Evolutionary conservation across 23 tunicate species (phyloP), one percentile per base, ranked within the genome.

Genomic region (Ciona savignyi): DNA sequence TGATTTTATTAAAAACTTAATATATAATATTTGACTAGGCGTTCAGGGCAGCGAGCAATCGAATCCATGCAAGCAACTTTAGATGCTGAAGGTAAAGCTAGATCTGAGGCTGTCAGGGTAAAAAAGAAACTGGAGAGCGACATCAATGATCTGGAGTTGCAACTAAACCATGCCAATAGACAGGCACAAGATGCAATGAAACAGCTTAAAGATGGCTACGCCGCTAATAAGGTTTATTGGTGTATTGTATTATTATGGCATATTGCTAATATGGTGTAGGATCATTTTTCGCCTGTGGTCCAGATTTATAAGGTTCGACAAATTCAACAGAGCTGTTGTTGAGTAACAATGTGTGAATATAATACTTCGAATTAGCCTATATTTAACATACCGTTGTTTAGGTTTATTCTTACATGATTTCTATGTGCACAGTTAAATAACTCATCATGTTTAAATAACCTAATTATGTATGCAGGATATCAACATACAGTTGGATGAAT

Each of bases 101-200:
- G 99, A 51, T 87, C 95, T 27, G 99, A 94, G 63, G 99, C 99
- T 31, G 96, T 89, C 25, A 69, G 99, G 56, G 78, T 94, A 68
- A 83, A 81, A 66, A 94, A 94, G 86, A 94, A 94, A 71, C 72
- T 94, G 83, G 99, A 94, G 64, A 81, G 99, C 56, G 99, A 94
- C 72, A 83, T 94, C 75, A 86, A 87, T 31, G 99, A 94, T 63
- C 86, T 94, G 22, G 99, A 94, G 68, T 83, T 94, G 86, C 98
- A 93, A 60, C 71, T 94, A 25, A 48, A 85, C 22, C 99, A 94
- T 60, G 79, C 95, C 2, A 87, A 87, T 76, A 62, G 95, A 71
- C 99, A 94, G 66, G 86, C 89, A 19, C 86, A 83, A 32, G 99
- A 94, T 26, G 99, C 99, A 0, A 72, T 83, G 21, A 70, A 95